Conservation (phyloP, 1,140 invertebrate species). For the Cotesia typhae region DNA sequence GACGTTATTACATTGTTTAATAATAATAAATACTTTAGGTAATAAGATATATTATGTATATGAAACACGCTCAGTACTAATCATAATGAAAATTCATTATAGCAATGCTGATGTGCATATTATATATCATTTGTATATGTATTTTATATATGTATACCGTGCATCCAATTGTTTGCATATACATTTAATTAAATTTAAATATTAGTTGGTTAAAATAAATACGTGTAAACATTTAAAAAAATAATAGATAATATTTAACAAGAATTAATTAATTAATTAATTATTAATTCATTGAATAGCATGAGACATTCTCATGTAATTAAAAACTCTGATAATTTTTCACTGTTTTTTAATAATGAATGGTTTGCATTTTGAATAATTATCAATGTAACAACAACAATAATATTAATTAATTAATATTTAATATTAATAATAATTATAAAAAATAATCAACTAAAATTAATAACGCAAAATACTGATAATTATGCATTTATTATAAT, state of each 20-base stretch:
- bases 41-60: conserved; percentile 6
- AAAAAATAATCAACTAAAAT: neutral
- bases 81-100: conserved; percentile 7
- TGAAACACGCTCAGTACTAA: conserved; percentile 6
- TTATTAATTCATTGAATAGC: neutral
- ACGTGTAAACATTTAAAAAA: neutral
- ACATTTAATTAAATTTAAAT: neutral
- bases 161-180: neutral
- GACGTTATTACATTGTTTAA: conserved; percentile 2
- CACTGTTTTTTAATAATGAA: conserved; percentile 23
- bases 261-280: neutral
- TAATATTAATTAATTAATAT: neutral
- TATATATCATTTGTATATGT: conserved; percentile 13
- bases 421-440: neutral
- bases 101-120: conserved; percentile 6
- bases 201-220: neutral
- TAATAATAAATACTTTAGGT: neutral
- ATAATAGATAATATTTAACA: neutral
- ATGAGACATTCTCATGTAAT: neutral
- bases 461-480: neutral
- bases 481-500: conserved; percentile 14
- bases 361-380: conserved; percentile 8
- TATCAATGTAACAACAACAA: neutral
- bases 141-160: neutral
- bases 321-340: conserved; percentile 10